These are phyloP conservation scores for Keiferia lycopersicella DNA, from an alignment of 2,888 invertebrate genomes.

Conservation along the genomic window DNA sequence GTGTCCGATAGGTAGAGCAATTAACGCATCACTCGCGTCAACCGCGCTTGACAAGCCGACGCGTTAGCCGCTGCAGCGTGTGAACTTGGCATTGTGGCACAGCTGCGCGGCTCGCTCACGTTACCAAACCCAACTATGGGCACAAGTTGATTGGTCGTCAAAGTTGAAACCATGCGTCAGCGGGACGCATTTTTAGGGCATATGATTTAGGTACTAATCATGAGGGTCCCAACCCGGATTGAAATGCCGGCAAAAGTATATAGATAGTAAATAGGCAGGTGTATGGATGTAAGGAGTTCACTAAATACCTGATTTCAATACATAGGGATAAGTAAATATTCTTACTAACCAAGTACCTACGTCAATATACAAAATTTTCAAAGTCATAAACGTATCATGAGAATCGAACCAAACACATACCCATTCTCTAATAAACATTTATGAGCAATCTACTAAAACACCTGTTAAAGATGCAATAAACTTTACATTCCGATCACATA, in stretches of 20 bases:
- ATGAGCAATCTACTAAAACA: constrained; percentile 20
- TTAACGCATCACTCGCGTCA: constrained; percentile 61
- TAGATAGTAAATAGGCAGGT: no score
- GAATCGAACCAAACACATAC: constrained; percentile 5
- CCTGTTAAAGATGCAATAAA: constrained; percentile 24
- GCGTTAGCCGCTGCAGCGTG: constrained; percentile 42
- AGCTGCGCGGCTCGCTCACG: constrained; percentile 36
- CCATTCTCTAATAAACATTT: constrained; percentile 9
- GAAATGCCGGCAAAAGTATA: no score
- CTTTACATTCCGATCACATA: constrained; percentile 25
- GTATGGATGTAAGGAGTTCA: no score
- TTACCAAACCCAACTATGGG: not conserved
- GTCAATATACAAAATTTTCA: not conserved
- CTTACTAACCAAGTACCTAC: no score
- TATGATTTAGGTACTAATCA: no score
- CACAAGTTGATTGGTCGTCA: not conserved
- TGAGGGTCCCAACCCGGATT: no score
- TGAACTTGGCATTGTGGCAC: constrained; percentile 44
- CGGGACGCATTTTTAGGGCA: no score
- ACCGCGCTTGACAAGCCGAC: constrained; percentile 65
- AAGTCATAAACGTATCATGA: constrained; percentile 5
- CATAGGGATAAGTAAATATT: no score
- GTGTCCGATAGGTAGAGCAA: constrained; percentile 42
- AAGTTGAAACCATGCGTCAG: not conserved
- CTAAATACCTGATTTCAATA: no score